A percentile compares a stretch with the other conserved stretches of the same genome.
These are phyloP conservation scores for Melanotaenia trifasciata DNA, from an alignment of 2,797 vertebrate genomes.

Conservation along the genomic window DNA sequence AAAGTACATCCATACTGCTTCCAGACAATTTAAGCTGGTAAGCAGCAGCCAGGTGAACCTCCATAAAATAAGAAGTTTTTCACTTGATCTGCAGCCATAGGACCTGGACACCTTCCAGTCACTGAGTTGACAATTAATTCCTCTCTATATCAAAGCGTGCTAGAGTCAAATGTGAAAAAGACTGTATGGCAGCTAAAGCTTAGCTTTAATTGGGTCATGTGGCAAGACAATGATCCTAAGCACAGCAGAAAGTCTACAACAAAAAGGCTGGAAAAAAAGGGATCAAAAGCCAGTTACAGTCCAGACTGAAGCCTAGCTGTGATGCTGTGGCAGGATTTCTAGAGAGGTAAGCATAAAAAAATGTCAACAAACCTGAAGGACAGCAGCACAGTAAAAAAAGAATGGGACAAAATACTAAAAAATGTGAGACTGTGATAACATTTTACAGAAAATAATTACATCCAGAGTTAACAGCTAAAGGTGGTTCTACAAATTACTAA, in stretches of 20 bases:
- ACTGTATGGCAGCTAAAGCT: not conserved
- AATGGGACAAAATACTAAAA: not conserved
- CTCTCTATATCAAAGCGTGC: not conserved
- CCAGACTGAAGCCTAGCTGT: not conserved
- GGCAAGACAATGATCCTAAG: not conserved
- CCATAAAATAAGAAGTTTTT: not conserved
- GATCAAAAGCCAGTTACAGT: not conserved
- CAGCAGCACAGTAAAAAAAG: not conserved
- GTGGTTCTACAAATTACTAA: not conserved
- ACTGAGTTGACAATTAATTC: not conserved
- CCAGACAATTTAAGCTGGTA: not conserved
- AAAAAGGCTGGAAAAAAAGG: not conserved
- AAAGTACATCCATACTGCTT: not conserved
- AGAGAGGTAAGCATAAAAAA: not conserved
- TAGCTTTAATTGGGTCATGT: not conserved
- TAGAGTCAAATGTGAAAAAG: not conserved
- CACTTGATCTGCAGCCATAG: not conserved
- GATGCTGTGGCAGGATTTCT: not conserved
- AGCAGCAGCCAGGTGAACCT: not conserved
- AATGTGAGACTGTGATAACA: not conserved
- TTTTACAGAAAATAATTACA: not conserved
- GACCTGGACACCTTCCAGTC: conserved; percentile 1
- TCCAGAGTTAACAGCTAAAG: not conserved
- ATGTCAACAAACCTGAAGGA: not conserved
- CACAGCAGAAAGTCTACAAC: not conserved